Evolutionary conservation across 2,113 vertebrate species (phyloP).

Genomic region (Thymallus thymallus): DNA sequence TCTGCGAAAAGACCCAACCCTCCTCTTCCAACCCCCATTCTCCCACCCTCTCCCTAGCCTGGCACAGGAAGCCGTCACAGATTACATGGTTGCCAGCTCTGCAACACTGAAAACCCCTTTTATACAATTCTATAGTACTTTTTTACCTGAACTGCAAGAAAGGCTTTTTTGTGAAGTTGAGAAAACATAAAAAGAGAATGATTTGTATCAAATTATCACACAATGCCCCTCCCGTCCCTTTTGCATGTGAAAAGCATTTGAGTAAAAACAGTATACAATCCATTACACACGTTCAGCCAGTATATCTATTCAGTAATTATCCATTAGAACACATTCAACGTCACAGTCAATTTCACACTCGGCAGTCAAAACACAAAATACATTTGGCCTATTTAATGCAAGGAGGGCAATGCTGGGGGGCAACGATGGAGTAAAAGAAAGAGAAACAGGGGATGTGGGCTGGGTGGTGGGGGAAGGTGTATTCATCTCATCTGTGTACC

Average conservation of each 20-base stretch:
- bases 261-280: neutral
- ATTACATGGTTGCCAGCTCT: neutral
- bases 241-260: constrained; percentile 1
- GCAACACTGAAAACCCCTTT: neutral
- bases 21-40: neutral
- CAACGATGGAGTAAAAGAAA: neutral
- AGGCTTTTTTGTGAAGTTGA: neutral
- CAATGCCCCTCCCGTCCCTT: neutral
- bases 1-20: neutral
- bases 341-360: neutral
- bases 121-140: neutral
- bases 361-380: neutral
- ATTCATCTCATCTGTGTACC: neutral
- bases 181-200: neutral
- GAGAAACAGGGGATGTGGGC: neutral
- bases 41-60: too few relatives aligned
- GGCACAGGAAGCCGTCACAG: neutral
- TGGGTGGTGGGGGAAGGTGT: neutral
- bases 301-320: constrained; percentile 2
- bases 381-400: neutral
- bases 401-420: neutral
- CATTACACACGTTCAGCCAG: neutral
- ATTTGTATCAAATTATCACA: neutral
- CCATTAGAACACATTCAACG: neutral
- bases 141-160: neutral